A percentile compares a stretch with the other conserved stretches of the same genome.
These are phyloP conservation scores for Anneissia japonica DNA, from an alignment of 35 echinoderm and acorn worm genomes.

Conservation along the genomic window DNA sequence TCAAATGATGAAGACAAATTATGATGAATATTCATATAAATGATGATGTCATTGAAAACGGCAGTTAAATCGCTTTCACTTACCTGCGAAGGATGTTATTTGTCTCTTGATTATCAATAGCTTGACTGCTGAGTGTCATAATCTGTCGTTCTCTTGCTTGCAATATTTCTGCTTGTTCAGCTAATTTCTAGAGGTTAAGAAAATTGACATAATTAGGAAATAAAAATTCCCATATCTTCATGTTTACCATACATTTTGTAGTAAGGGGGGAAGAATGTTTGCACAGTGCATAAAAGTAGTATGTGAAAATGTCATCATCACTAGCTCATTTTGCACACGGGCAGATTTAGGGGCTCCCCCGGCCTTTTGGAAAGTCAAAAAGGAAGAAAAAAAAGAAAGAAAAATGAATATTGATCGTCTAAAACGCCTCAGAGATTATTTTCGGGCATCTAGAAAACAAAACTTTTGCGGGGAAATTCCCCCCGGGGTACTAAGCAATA, in stretches of 20 bases:
- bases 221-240: not conserved
- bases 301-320: too few species aligned
- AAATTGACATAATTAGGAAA: not conserved
- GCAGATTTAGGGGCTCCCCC: too few species aligned
- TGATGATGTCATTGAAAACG: not conserved
- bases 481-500: too few species aligned
- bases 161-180: slow-evolving; percentile 71
- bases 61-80: not conserved
- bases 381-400: too few species aligned
- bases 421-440: too few species aligned
- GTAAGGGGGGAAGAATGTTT: not conserved
- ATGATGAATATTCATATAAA: not conserved
- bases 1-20: not conserved
- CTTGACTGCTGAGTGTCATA: slow-evolving; percentile 69
- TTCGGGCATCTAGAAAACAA: too few species aligned
- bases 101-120: slow-evolving; percentile 59
- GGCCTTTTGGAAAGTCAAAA: too few species aligned
- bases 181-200: slow-evolving; percentile 51
- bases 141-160: slow-evolving; percentile 73
- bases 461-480: too few species aligned
- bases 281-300: too few species aligned
- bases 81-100: slow-evolving; percentile 56
- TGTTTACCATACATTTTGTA: not conserved
- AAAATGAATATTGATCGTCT: too few species aligned
- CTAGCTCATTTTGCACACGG: too few species aligned